A percentile compares a stretch with the other conserved stretches of the same genome.
phyloP scores from a whole-genome alignment of 2,888 invertebrate species.

The Ochropleura plecta region DNA sequence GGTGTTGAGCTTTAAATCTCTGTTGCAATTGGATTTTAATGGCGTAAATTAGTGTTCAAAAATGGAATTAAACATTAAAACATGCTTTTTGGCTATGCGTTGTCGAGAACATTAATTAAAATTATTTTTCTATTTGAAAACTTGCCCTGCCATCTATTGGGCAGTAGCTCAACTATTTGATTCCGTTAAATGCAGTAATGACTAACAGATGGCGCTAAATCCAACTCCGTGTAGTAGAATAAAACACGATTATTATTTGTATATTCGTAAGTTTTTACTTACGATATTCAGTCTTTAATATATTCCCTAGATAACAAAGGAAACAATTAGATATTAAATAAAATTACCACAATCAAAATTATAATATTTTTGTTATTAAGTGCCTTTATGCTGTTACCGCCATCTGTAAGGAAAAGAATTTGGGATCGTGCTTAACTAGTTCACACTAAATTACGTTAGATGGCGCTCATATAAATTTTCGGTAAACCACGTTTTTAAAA shows the following conservation, averaged over 20 bases:
- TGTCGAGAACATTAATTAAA: background rate
- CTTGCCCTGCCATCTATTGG: slow-evolving; percentile 11
- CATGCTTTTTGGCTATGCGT: background rate
- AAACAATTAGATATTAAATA: background rate
- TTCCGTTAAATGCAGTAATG: background rate
- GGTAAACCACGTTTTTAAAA: background rate
- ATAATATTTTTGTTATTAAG: no score
- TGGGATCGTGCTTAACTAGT: background rate
- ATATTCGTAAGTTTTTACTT: background rate
- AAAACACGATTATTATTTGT: background rate
- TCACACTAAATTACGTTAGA: slow-evolving; percentile 9
- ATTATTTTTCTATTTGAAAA: fast-evolving
- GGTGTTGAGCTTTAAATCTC: background rate
- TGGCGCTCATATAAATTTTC: slow-evolving; percentile 3
- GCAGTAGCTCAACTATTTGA: slow-evolving; percentile 23
- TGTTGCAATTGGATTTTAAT: background rate
- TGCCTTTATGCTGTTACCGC: background rate
- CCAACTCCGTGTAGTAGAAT: background rate
- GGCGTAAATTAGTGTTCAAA: background rate
- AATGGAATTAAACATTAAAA: background rate
- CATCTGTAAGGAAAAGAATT: slow-evolving; percentile 23
- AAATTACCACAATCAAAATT: no score
- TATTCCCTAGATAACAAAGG: fast-evolving
- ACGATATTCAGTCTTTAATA: no score
- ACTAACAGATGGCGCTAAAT: slow-evolving; percentile 13